A percentile compares a stretch with the other conserved stretches of the same genome.
Evolutionary conservation across 2,888 invertebrate species (phyloP).

Genomic region (Hemithea aestivaria): DNA sequence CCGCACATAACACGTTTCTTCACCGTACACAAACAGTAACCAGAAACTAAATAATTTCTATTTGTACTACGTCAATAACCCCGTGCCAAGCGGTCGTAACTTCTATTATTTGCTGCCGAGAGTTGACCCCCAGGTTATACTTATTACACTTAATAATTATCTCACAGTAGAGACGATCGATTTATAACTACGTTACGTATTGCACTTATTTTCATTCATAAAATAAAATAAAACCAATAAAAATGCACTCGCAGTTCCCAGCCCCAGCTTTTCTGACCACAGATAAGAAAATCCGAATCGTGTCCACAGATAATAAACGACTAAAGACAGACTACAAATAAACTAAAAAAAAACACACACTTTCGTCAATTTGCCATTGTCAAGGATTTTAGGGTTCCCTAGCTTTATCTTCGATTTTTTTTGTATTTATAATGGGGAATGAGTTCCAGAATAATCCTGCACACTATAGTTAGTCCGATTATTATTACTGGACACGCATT

Average conservation of each 20-base stretch:
- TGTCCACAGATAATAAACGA: background rate
- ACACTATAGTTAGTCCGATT: too few relatives aligned
- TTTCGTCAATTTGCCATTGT: too few relatives aligned
- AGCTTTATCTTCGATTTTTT: too few relatives aligned
- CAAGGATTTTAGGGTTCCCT: too few relatives aligned
- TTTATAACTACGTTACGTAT: constrained; percentile 21
- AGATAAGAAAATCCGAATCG: background rate
- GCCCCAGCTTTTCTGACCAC: background rate
- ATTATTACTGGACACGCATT: too few relatives aligned
- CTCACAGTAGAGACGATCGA: constrained; percentile 3
- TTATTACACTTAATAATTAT: background rate
- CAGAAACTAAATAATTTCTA: constrained; percentile 53
- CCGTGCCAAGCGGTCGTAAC: constrained; percentile 46
- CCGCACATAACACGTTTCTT: constrained; percentile 51
- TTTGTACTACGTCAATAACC: constrained; percentile 68
- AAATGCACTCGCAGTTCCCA: constrained; percentile 22
- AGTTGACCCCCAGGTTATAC: background rate
- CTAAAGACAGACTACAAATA: too few relatives aligned
- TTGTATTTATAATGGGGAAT: too few relatives aligned
- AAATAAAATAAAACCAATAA: constrained; percentile 39
- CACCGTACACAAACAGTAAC: constrained; percentile 61
- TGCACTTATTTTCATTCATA: constrained; percentile 45
- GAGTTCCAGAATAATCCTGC: too few relatives aligned
- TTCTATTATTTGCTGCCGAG: constrained; percentile 19
- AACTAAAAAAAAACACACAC: too few relatives aligned